Evolutionary conservation across 1,140 invertebrate species (phyloP), one percentile per base, ranked within the genome.

Genomic region (Ceratina australensis): DNA sequence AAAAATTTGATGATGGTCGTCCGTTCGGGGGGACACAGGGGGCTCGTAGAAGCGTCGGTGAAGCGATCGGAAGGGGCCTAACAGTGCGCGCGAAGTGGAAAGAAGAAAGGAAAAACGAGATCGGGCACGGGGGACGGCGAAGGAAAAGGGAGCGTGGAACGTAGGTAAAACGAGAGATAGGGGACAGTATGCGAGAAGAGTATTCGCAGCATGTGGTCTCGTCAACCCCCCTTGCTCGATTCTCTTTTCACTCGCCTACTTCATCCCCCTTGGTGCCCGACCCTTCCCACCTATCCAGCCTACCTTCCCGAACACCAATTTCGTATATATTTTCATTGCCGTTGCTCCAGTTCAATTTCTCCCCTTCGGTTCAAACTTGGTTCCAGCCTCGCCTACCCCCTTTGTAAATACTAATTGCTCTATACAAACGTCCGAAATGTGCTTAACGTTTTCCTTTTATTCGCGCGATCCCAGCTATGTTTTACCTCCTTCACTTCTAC

Each of bases 361-460:
- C 71, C 74, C 68, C 69, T 59, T 42, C 49, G 74, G 26, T 60
- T 73, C 56, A 57, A 82, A 54, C 61, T 66, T 49, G 73, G 61
- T 81, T 72, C 47, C 76, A 63, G 82, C 66, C 80, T 61, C 79
- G 73, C 69, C 82, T 72, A 81, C 85, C 83, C 85, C 87, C 85
- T 83, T 90, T 89, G 88, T 89, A 90, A 89, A 89, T 89, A 89
- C 87, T 89, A 90, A 90, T 88, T 89, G 86, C 88, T 84, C 86
- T 80, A 87, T 89, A 89, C 87, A 88, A 88, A 87, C 88, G 84
- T 78, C 83, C 78, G 73, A 86, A 89, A 87, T 85, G 79, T 87
- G 83, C 85, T 88, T 87, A 90, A 87, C 82, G 83, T 87, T 22
- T 54, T 49, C 20, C 49, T 54, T 69, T 42, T 24, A 18, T 47